phyloP scores from a whole-genome alignment of 2,113 vertebrate genomes.

The Pica pica region DNA sequence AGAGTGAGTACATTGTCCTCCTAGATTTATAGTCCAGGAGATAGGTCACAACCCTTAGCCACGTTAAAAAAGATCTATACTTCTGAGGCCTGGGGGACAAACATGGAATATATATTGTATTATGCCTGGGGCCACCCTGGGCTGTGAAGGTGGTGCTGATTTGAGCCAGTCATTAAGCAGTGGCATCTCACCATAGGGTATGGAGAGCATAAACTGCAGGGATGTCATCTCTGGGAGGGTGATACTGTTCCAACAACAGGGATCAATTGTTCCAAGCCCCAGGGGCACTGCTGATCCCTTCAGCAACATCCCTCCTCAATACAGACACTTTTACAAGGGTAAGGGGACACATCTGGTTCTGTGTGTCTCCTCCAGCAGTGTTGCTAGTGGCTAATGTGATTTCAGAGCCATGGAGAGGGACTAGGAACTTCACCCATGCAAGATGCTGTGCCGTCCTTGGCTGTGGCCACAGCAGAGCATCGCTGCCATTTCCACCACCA shows the following conservation, averaged over 20 bases:
- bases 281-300: background rate
- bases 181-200: rapidly evolving
- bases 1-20: background rate
- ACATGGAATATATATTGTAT: background rate
- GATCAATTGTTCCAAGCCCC: background rate
- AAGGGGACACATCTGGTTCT: background rate
- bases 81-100: background rate
- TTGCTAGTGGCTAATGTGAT: background rate
- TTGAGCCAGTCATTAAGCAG: background rate
- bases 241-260: rapidly evolving
- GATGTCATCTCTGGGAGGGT: background rate
- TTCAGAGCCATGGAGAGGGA: rapidly evolving
- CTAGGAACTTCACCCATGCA: background rate
- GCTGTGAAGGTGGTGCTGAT: background rate
- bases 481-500: rapidly evolving
- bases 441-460: rapidly evolving
- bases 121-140: background rate
- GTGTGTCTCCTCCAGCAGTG: background rate
- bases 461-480: rapidly evolving
- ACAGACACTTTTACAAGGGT: background rate
- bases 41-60: background rate
- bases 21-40: slow-evolving; percentile 39
- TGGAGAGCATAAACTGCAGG: rapidly evolving
- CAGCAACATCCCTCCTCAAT: background rate
- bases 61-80: slow-evolving; percentile 32